Conservation (phyloP, 2,797 vertebrate genomes). For the Platyrinchus mystaceus region DNA sequence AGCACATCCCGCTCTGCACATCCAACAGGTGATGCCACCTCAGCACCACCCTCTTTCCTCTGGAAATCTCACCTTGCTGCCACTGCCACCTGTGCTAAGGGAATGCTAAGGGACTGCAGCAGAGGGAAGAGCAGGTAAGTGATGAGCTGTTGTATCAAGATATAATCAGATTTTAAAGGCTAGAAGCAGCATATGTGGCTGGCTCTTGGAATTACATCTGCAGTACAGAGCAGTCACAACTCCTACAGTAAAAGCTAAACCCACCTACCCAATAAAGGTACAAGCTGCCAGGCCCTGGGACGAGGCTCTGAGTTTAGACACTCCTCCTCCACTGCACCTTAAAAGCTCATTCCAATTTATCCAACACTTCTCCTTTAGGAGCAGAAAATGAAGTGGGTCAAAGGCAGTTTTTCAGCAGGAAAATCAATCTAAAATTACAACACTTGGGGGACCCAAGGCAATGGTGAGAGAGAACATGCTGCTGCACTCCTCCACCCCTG, state of each 20-base stretch:
- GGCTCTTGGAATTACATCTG: neutral
- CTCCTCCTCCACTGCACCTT: neutral
- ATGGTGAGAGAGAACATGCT: neutral
- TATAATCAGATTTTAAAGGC: neutral
- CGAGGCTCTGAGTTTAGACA: neutral
- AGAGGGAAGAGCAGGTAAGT: neutral
- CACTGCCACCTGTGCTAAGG: rapidly evolving
- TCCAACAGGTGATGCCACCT: neutral
- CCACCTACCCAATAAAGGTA: neutral
- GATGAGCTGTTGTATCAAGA: neutral
- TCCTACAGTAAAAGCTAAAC: neutral
- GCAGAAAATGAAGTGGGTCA: constrained; percentile 26
- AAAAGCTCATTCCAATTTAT: neutral
- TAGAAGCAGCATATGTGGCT: neutral
- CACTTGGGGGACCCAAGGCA: neutral
- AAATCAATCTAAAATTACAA: constrained; percentile 36
- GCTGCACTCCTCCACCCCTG: neutral
- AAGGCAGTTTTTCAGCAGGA: constrained; percentile 32
- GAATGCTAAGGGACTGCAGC: neutral
- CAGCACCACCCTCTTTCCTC: neutral
- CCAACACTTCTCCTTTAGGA: neutral
- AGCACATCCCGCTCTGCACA: neutral
- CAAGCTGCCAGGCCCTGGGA: neutral
- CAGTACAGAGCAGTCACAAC: neutral
- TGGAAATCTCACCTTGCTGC: neutral